Conservation (phyloP, 2,113 vertebrate genomes). For the Aix galericulata region DNA sequence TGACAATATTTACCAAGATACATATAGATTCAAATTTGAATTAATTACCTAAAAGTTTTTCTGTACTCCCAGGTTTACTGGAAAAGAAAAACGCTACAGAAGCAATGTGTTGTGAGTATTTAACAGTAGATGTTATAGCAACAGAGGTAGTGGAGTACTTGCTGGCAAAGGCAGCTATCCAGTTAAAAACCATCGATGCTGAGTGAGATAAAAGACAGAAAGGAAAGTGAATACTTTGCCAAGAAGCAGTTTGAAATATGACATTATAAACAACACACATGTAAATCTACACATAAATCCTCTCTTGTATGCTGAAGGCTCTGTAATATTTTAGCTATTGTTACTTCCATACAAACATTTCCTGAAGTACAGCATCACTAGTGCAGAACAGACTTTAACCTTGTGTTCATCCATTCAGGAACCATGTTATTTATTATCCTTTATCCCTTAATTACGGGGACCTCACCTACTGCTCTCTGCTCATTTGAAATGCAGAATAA, state of each 20-base stretch:
- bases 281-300: constrained; percentile 50
- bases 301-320: not conserved
- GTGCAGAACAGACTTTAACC: constrained; percentile 38
- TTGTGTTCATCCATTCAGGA: constrained; percentile 50
- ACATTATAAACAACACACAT: constrained; percentile 57
- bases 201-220: constrained; percentile 46
- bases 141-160: constrained; percentile 42
- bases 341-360: constrained; percentile 16
- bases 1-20: constrained; percentile 69
- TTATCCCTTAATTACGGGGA: constrained; percentile 56
- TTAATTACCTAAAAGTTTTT: constrained; percentile 64
- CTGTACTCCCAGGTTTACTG: constrained; percentile 49
- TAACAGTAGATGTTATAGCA: constrained; percentile 52
- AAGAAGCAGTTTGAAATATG: constrained; percentile 52
- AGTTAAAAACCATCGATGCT: constrained; percentile 34
- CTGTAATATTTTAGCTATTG: constrained; percentile 43
- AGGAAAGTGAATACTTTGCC: constrained; percentile 32
- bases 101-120: constrained; percentile 44
- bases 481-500: constrained; percentile 70
- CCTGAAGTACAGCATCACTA: not conserved
- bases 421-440: constrained; percentile 54
- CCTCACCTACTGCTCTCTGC: constrained; percentile 60
- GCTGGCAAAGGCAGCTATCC: constrained; percentile 42
- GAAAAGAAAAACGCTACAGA: constrained; percentile 2
- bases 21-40: constrained; percentile 65